Evolutionary conservation across 2,797 vertebrate species (phyloP).

Genomic region (Macrochelys suwanniensis): DNA sequence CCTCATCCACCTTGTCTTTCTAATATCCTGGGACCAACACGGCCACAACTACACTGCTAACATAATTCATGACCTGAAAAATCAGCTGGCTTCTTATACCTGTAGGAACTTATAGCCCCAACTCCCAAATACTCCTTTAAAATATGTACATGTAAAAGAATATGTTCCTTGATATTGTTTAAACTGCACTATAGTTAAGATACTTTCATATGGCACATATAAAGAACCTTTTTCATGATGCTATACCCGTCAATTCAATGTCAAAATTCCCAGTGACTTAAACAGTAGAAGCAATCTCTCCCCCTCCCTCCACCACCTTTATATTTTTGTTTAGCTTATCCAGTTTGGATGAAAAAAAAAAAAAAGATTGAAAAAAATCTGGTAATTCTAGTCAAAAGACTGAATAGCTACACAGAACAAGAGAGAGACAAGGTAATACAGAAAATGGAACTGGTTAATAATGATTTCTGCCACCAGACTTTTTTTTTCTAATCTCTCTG

Average conservation of each 20-base stretch:
- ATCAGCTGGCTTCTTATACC: background rate
- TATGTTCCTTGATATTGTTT: background rate
- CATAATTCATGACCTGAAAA: background rate
- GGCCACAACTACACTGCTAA: accelerated
- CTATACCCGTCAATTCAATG: background rate
- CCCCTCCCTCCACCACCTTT: background rate
- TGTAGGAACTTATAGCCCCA: background rate
- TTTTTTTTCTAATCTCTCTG: background rate
- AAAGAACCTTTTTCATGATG: background rate
- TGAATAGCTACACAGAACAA: background rate
- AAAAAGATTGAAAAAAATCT: background rate
- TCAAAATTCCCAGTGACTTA: background rate
- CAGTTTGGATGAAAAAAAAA: background rate
- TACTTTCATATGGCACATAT: background rate
- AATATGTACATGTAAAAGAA: background rate
- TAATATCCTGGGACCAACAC: background rate
- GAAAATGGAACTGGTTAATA: background rate
- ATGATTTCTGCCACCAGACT: background rate
- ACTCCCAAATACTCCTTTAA: background rate
- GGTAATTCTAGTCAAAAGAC: background rate
- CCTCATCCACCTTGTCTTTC: background rate
- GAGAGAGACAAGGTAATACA: background rate
- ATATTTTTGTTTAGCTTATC: background rate
- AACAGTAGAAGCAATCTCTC: background rate
- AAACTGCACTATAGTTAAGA: background rate